Evolutionary conservation across 2,888 invertebrate species (phyloP), one percentile per base, ranked within the genome.

Genomic region (Callinectes sapidus): DNA sequence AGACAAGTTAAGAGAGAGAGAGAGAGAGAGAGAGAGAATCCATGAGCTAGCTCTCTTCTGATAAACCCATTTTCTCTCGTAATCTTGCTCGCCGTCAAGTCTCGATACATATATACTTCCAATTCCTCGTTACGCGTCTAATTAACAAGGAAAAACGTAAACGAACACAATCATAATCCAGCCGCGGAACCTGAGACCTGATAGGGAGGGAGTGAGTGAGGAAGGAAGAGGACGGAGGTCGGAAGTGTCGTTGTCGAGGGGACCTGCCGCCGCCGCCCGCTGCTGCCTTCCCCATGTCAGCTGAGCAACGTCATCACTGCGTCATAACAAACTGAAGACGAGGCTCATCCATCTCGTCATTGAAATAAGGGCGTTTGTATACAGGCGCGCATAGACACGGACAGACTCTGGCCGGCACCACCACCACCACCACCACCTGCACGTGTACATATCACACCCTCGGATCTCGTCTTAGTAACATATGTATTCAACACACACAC

Each of bases 321-420:
- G 71, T 77, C 71, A 77, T 77, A 77, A 77, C 71, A 23, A 23
- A 61, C 71, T 28, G 23, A 14, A 77, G 10, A 28, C 28, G 13
- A 28, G 28, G 28, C n/a, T 61, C 23, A 32, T 28, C 28, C 13
- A 28, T n/a, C 13, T 77, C 71, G 23, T 13, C 28, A 13, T 13
- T 28, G 71, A 77, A 77, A 77, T 35, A 14, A 18, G 23, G 42
- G 48, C 87, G 23, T 5, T 16, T 35, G 23, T 35, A 87, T 3
- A 18, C 87, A 87, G 35, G 35, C 87, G 48, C 42, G 35, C 87
- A 87, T 48, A 54, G 48, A 87, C 87, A 87, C 87, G 48, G 48
- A 87, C 87, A 87, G 23, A 48, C 87, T 23, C 87, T 16, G 28
- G 28, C 71, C 28, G 71, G 71, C 32, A 77, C 71, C 71, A 77